These are phyloP conservation scores for Deilephila porcellus DNA, from an alignment of 2,888 invertebrate genomes.

Conservation along the genomic window DNA sequence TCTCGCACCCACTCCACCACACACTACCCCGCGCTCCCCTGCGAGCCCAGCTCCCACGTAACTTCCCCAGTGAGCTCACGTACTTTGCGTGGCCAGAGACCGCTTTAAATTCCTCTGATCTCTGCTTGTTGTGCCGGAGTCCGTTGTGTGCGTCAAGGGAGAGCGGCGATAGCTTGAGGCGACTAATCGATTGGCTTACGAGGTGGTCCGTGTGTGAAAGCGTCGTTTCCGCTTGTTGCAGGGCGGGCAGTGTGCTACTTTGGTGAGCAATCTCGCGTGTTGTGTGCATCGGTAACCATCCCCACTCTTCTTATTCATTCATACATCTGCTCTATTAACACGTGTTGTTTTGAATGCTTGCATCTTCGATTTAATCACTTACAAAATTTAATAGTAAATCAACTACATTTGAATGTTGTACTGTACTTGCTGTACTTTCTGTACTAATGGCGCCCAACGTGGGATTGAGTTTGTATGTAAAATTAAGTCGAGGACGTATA, in stretches of 20 bases:
- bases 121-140: slow-evolving; percentile 20
- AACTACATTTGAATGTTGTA: neutral
- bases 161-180: slow-evolving; percentile 28
- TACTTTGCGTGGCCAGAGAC: slow-evolving; percentile 21
- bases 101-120: slow-evolving; percentile 20
- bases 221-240: slow-evolving; percentile 86
- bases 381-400: slow-evolving; percentile 8
- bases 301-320: slow-evolving; percentile 89
- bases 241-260: slow-evolving; percentile 97
- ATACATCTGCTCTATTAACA: slow-evolving; percentile 77
- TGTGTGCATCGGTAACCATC: slow-evolving; percentile 97
- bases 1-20: neutral
- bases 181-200: slow-evolving; percentile 30
- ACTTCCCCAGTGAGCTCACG: neutral
- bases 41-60: neutral
- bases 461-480: neutral
- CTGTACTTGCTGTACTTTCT: neutral
- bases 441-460: slow-evolving; percentile 19
- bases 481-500: slow-evolving; percentile 63
- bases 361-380: slow-evolving; percentile 60
- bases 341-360: slow-evolving; percentile 68
- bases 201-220: slow-evolving; percentile 67
- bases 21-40: slow-evolving; percentile 17
- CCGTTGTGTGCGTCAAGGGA: slow-evolving; percentile 11
- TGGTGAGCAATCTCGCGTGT: slow-evolving; percentile 98